These are phyloP conservation scores for Acinonyx jubatus DNA, from an alignment of 2,113 vertebrate species.

Conservation along the genomic window DNA sequence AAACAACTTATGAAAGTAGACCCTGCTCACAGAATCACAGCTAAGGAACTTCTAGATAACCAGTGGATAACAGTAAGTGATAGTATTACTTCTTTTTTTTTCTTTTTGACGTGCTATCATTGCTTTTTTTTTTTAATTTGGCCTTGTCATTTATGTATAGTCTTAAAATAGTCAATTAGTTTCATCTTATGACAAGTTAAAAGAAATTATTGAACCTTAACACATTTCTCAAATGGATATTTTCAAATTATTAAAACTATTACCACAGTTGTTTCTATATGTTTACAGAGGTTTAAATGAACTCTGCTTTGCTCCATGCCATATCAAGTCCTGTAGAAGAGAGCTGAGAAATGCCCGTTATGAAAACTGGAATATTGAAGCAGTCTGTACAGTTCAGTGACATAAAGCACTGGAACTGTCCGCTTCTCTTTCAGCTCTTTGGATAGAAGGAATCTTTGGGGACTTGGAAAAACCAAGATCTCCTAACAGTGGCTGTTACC, in stretches of 20 bases:
- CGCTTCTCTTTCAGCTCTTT: constrained; percentile 4
- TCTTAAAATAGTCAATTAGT: constrained; percentile 31
- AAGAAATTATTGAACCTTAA: constrained; percentile 18
- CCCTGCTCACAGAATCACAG: constrained; percentile 88
- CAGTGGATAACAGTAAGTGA: constrained; percentile 88
- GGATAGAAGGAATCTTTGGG: background rate
- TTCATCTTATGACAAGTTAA: constrained; percentile 58
- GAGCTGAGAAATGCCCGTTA: background rate
- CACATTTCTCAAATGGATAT: constrained; percentile 30
- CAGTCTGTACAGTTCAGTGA: background rate
- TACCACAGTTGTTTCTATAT: background rate
- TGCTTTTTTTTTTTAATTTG: background rate
- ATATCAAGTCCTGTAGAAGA: background rate
- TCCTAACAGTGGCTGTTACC: background rate
- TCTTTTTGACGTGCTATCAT: background rate
- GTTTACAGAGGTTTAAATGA: constrained; percentile 33
- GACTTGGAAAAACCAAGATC: background rate
- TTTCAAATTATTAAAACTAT: constrained; percentile 30
- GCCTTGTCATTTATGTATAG: background rate
- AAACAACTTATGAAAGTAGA: constrained; percentile 87
- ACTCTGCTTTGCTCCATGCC: constrained; percentile 8
- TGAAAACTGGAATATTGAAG: background rate
- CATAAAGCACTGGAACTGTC: background rate
- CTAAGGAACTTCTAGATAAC: constrained; percentile 87
- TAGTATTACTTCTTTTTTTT: background rate